Evolutionary conservation across 2,888 invertebrate genomes (phyloP), one percentile per base, ranked within the genome.

Genomic region (Drosophila robusta): DNA sequence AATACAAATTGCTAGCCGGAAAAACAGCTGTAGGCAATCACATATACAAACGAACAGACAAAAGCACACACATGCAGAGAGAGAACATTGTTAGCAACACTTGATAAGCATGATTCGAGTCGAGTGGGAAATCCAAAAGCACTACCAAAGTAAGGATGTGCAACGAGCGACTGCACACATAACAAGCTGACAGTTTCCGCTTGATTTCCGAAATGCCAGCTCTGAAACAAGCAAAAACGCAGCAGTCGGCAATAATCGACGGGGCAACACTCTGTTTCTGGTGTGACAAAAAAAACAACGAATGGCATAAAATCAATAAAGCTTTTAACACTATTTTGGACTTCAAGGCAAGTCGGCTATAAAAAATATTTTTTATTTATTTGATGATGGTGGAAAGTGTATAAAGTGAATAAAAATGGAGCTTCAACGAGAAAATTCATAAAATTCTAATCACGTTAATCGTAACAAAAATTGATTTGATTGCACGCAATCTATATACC

Each of bases 1-100:
- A 56, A 42, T 41, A 42, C 26, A 52, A 65, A 49, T 65, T 14
- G 41, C 14, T 52, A 55, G 26, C 42, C 61, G 58, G 60, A 66
- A 62, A 66, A 74, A 69, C 70, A 69, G 70, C 71, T 74, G 68
- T 41, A 45, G 71, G 72, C 78, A 86, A 82, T 73, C 65, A 50
- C 24, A 52, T 49, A 50, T 22, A 39, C 45, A 45, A 47, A 46
- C 18, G 18, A 16, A 41, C 9, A n/a, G 22, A 38, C 34, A 47
- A 4, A 50, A 36, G 22, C 14, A 18, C n/a, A 34, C 7, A 22
- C 26, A 24, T n/a, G 12, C 8, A 11, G 9, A 24, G 6, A 39
- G 4, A 26, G 24, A 38, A 42, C 36, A 29, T n/a, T 58, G 44
- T 22, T 36, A 54, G 56, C 65, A 62, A 38, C 61, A 69, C 62